Conservation (phyloP, 2,797 vertebrate species). For the Urocyon cinereoargenteus region DNA sequence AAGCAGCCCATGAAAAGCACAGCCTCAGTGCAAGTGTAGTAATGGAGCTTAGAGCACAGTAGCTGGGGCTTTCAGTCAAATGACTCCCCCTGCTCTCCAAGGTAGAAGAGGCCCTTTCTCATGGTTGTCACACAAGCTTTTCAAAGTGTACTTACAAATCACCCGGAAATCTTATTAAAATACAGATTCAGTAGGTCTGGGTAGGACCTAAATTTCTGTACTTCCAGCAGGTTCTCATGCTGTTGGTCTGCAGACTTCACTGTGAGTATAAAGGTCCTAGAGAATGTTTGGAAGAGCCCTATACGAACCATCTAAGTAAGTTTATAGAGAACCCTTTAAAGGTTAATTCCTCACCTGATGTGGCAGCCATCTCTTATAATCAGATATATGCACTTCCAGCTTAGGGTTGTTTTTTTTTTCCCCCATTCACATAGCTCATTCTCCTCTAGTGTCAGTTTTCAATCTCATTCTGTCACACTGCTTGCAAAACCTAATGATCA, state of each 20-base stretch:
- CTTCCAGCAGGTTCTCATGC: not conserved
- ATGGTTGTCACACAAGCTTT: not conserved
- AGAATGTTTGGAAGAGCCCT: not conserved
- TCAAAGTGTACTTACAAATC: not conserved
- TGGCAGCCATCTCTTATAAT: not conserved
- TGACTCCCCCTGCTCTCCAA: not conserved
- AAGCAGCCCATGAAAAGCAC: not conserved
- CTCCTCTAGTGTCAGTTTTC: not conserved
- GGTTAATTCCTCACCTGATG: not conserved
- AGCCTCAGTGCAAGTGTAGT: not conserved
- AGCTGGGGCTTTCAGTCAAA: not conserved
- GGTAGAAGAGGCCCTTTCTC: not conserved
- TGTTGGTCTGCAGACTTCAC: not conserved
- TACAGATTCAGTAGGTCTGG: not conserved
- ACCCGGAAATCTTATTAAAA: conserved; percentile 5
- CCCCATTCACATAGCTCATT: not conserved
- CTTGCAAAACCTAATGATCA: not conserved
- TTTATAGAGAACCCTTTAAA: not conserved
- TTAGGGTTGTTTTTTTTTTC: not conserved
- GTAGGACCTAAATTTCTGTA: not conserved
- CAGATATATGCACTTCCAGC: not conserved
- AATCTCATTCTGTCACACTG: not conserved
- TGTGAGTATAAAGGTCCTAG: not conserved
- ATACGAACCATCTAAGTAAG: not conserved
- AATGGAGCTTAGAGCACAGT: not conserved